phyloP scores from a whole-genome alignment of 2,113 vertebrate genomes.

The Ursus arctos region DNA sequence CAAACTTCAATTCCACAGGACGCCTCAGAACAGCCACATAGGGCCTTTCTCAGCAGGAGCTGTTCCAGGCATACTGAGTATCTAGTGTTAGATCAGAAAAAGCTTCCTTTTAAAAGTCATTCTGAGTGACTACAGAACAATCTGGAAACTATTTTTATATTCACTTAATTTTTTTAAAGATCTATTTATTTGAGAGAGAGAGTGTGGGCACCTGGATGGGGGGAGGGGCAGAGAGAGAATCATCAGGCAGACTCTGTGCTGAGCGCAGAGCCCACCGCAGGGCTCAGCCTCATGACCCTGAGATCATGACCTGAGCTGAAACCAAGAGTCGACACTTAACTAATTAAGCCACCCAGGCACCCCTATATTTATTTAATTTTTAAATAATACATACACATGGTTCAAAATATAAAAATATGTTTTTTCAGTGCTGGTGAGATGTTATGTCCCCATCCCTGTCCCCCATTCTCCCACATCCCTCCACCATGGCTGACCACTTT shows the following conservation, averaged over 20 bases:
- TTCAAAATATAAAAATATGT: neutral
- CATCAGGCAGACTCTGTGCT: neutral
- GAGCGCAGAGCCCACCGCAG: neutral
- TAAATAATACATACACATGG: neutral
- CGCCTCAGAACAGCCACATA: constrained; percentile 38
- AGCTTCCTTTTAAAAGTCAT: neutral
- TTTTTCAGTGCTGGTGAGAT: neutral
- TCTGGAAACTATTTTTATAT: constrained; percentile 22
- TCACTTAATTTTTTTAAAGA: constrained; percentile 37
- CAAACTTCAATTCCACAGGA: constrained; percentile 68
- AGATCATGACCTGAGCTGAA: neutral
- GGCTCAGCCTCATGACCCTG: neutral
- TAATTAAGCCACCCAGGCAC: neutral
- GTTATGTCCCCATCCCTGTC: neutral
- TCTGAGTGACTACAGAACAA: constrained; percentile 47
- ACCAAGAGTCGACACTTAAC: neutral
- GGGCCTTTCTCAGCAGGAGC: constrained; percentile 36
- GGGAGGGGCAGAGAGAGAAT: neutral
- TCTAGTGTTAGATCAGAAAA: neutral
- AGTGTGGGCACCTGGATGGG: neutral
- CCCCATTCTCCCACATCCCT: neutral
- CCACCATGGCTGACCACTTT: neutral
- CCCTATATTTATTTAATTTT: constrained; percentile 44
- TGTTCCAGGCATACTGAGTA: constrained; percentile 55
- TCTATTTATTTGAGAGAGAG: neutral